These are phyloP conservation scores for Erannis defoliaria DNA, from an alignment of 2,888 invertebrate genomes.

Conservation along the genomic window DNA sequence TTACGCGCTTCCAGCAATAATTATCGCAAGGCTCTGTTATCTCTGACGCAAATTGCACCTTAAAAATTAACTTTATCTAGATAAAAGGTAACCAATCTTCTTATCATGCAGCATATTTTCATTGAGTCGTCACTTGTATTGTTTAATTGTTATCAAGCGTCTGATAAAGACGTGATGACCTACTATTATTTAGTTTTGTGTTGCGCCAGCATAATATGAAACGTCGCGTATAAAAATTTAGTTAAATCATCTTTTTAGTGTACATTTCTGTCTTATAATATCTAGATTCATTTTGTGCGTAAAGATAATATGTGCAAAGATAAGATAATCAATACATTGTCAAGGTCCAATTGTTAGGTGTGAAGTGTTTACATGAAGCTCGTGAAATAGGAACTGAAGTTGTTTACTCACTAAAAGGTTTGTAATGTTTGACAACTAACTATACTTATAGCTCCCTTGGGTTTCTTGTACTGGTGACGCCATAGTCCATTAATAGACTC, in stretches of 20 bases:
- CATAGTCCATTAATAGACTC: no score
- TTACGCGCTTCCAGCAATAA: neutral
- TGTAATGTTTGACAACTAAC: neutral
- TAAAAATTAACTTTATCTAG: conserved; percentile 25
- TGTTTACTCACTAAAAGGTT: conserved; percentile 3
- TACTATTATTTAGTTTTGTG: conserved; percentile 36
- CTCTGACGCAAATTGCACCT: conserved; percentile 11
- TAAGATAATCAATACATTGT: neutral
- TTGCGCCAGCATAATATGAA: neutral
- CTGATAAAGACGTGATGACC: conserved; percentile 49
- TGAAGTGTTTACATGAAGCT: neutral
- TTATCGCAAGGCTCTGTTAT: neutral
- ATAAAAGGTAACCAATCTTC: conserved; percentile 37
- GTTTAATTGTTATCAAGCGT: conserved; percentile 51
- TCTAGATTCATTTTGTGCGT: neutral
- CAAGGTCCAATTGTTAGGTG: neutral
- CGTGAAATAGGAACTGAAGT: neutral
- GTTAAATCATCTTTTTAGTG: neutral
- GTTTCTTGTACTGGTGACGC: no score
- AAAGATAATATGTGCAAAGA: neutral
- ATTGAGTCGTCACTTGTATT: conserved; percentile 44
- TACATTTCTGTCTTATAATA: neutral
- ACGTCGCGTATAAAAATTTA: conserved; percentile 8
- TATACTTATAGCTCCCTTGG: no score
- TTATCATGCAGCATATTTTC: conserved; percentile 46